Base-by-base conservation (phyloP, 2,113 vertebrate species). In the Ariopsis seemanni region DNA sequence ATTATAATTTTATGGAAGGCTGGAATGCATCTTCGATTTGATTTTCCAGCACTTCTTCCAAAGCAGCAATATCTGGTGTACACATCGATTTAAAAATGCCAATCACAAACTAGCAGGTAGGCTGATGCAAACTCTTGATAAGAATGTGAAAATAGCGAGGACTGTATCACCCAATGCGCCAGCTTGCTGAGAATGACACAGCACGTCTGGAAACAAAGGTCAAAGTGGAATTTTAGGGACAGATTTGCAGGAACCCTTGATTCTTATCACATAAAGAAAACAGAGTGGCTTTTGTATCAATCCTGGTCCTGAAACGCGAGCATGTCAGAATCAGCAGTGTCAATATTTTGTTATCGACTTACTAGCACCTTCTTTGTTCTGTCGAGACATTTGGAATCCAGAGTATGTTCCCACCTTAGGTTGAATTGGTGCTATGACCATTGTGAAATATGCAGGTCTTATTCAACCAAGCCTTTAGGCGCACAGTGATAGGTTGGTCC, bases 121-220 rank as follows among this genome's bases (percentile, higher is more conserved):
- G 58, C 86, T 87, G 86, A 83, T 87, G 86, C 62, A 87, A 87
- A 27, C 67, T 53, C 48, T 20, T 74, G 65, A 87, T 87, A 83
- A 83, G 86, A 63, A 77, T 7, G 27, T 83, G 80, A 48, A 87
- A 83, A 83, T 74, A 50, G 55, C 7, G 11, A 34, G 50, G 30
- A 83, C 53, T 55, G 69, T 75, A 83, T 75, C 69, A 77, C 57
- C 48, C 84, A 85, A 53, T 42, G 57, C 14, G 50, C 48, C n/a
- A 77, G 74, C 25, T 15, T 65, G 58, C 80, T 15, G 80, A 65
- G 86, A 82, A 74, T 53, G 80, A 87, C 57, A 75, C 65, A 65
- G 48, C 57, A 63, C 57, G 63, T 77, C 48, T 63, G 17, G 48
- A 82, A 65, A 81, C 65, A 3, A 42, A 81, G 75, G 58, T 62